Conservation (phyloP, 2,113 vertebrate genomes). For the Eulemur rufifrons region DNA sequence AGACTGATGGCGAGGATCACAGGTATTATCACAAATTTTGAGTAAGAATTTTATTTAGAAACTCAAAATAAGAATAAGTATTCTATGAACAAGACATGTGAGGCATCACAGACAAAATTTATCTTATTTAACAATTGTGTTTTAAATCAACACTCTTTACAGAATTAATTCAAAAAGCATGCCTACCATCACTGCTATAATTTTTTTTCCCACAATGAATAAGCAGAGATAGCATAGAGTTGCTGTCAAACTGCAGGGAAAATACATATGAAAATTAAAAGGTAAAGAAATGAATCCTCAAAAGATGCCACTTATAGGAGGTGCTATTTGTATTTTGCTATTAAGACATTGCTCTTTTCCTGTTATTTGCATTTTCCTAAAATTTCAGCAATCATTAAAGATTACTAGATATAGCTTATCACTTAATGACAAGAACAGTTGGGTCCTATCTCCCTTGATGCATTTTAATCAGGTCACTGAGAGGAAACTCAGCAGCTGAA, state of each 20-base stretch:
- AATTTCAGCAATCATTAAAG: constrained; percentile 11
- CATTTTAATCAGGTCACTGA: constrained; percentile 67
- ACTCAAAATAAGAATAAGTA: neutral
- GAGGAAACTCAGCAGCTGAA: constrained; percentile 61
- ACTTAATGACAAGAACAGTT: constrained; percentile 61
- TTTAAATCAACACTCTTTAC: neutral
- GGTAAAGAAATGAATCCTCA: neutral
- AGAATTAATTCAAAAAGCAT: neutral
- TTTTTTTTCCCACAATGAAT: neutral
- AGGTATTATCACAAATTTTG: neutral
- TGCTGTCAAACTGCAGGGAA: neutral
- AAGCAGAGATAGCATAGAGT: neutral
- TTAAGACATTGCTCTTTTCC: constrained; percentile 27
- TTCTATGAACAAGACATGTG: neutral
- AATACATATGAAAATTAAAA: neutral
- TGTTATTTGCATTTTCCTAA: constrained; percentile 8
- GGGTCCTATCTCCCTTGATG: constrained; percentile 9
- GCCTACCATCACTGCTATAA: neutral
- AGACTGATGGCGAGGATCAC: neutral
- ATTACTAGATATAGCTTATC: constrained; percentile 51
- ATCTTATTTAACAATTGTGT: neutral
- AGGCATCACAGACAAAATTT: neutral
- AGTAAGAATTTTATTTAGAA: neutral
- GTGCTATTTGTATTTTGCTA: neutral
- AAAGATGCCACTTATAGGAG: neutral